Evolutionary conservation across 2,888 invertebrate species (phyloP), one percentile per base, ranked within the genome.

Genomic region (Phania funesta): DNA sequence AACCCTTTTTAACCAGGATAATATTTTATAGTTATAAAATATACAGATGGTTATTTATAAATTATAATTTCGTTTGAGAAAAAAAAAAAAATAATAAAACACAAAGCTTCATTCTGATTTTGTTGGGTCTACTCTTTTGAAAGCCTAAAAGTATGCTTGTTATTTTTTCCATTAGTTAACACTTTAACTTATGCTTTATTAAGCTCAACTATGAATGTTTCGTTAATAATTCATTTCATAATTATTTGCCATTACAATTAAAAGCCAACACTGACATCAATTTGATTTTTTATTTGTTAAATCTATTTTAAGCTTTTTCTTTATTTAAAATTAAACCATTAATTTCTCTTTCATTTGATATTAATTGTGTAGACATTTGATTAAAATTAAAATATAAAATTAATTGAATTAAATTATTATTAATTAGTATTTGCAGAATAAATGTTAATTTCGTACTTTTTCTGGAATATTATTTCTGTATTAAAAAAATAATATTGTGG

Each of bases 251-350:
- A 29, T 16, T 62, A 50, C 8, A 56, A 22, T 46, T 26, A 9
- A 46, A 32, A 64, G 44, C 64, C 82, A 78, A 82, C 82, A 78
- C 78, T 68, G 52, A 75, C 74, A 70, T 38, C 6, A 38, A n/a
- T 41, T 38, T 58, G 18, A n/a, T 6, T 13, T 35, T 54, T 13
- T 16, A 38, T 20, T 67, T 52, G 32, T 56, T 35, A 24, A 32
- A 16, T 64, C 41, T 50, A 9, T 48, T 38, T 65, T 62, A 26
- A 32, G 73, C 64, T 82, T 78, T 81, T 41, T 58, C 26, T 18
- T 38, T 24, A 26, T 46, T 65, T 32, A 1, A 38, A 11, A 20
- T 80, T 70, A 58, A 38, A 46, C 48, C 29, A 32, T 50, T 58
- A 32, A 18, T 18, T 24, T 5, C 29, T 38, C 48, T 32, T 32